Conservation (phyloP, 2,113 vertebrate species). For the Argyrosomus japonicus region DNA sequence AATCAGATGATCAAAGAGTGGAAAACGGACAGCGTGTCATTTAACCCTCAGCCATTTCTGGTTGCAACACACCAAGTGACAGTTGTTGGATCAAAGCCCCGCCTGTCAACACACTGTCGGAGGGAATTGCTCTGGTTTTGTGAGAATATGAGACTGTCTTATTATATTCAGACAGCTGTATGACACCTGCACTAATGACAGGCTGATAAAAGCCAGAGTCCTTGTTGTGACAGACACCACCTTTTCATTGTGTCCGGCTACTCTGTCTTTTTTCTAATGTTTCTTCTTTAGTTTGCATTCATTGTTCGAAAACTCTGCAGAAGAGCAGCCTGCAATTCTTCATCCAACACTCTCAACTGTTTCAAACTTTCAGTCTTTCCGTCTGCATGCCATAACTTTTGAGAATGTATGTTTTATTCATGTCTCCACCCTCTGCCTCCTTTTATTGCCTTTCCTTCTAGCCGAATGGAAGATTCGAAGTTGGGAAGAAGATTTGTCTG, state of each 20-base stretch:
- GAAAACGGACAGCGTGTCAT: constrained; percentile 41
- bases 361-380: neutral
- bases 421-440: neutral
- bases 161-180: constrained; percentile 25
- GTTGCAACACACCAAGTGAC: constrained; percentile 29
- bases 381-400: constrained; percentile 11
- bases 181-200: constrained; percentile 15
- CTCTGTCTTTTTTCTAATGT: neutral
- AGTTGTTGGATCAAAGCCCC: constrained; percentile 43
- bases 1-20: constrained; percentile 57
- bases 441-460: constrained; percentile 63
- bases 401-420: neutral
- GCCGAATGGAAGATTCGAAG: constrained; percentile 98
- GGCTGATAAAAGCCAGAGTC: constrained; percentile 15
- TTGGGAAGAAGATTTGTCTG: constrained; percentile 99
- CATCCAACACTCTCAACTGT: neutral
- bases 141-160: constrained; percentile 7
- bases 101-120: constrained; percentile 36
- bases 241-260: neutral
- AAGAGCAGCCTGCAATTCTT: neutral
- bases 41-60: constrained; percentile 41
- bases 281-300: constrained; percentile 8
- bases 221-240: constrained; percentile 14
- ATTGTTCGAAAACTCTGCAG: constrained; percentile 19
- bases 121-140: constrained; percentile 13